These are phyloP conservation scores for Anguilla japonica DNA, from an alignment of 2,113 vertebrate species.

Conservation along the genomic window DNA sequence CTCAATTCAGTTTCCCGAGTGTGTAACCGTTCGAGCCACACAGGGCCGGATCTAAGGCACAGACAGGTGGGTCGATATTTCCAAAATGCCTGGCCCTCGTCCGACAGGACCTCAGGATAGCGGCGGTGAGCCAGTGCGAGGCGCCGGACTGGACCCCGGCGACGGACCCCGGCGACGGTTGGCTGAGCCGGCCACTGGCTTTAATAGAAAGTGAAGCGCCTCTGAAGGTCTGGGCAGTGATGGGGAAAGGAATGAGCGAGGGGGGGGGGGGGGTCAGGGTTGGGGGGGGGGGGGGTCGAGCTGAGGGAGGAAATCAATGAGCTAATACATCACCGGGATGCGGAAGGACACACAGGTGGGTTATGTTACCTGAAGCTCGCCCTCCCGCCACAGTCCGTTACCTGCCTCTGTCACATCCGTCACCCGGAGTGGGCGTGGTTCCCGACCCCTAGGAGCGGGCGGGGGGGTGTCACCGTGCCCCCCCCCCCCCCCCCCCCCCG, in stretches of 20 bases:
- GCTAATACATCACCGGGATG: slow-evolving; percentile 6
- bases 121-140: not conserved
- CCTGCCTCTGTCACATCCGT: not conserved
- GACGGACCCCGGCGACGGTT: not conserved
- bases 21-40: not conserved
- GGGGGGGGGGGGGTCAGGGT: too few species aligned
- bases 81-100: not conserved
- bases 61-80: not conserved
- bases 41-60: not conserved
- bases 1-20: not conserved
- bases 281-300: not conserved
- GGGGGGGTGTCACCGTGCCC: too few species aligned
- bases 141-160: not conserved
- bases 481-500: too few species aligned
- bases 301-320: not conserved
- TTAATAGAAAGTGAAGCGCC: not conserved
- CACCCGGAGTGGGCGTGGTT: not conserved
- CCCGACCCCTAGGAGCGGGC: not conserved
- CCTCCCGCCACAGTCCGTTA: not conserved
- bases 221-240: slow-evolving; percentile 2
- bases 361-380: not conserved
- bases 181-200: not conserved
- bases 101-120: not conserved
- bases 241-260: not conserved
- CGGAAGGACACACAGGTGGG: not conserved